A percentile compares a stretch with the other conserved stretches of the same genome.
Evolutionary conservation across 2,797 vertebrate species (phyloP).

Genomic region (Scarus forsteni): DNA sequence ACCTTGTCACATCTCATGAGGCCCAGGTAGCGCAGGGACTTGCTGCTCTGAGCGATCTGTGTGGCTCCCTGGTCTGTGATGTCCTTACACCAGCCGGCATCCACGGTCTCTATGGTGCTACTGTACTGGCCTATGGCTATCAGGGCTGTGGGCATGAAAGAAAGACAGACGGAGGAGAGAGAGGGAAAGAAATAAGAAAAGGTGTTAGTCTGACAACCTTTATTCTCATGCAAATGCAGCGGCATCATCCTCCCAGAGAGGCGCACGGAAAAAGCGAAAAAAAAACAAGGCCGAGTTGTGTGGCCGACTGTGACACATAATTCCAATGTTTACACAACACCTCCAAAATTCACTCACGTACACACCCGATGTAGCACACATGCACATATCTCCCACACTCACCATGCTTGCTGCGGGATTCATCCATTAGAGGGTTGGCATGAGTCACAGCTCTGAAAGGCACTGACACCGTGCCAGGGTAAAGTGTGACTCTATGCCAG

Average conservation of each 20-base stretch:
- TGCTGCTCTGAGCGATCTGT: slow-evolving; percentile 97
- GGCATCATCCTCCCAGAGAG: slow-evolving; percentile 56
- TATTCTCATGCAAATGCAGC: slow-evolving; percentile 73
- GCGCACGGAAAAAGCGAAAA: slow-evolving; percentile 50
- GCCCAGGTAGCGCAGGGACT: slow-evolving; percentile 95
- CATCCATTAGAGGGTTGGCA: slow-evolving; percentile 70
- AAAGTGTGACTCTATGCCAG: slow-evolving; percentile 66
- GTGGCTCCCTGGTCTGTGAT: slow-evolving; percentile 97
- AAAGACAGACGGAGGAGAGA: slow-evolving; percentile 14
- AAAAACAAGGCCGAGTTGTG: slow-evolving; percentile 61
- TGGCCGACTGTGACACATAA: slow-evolving; percentile 70
- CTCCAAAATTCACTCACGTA: slow-evolving; percentile 31
- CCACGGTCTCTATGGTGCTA: slow-evolving; percentile 96
- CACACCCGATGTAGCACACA: slow-evolving; percentile 8
- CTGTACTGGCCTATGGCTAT: slow-evolving; percentile 97
- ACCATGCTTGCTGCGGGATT: slow-evolving; percentile 56
- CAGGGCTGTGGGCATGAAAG: slow-evolving; percentile 85
- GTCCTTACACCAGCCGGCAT: slow-evolving; percentile 98
- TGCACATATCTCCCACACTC: slow-evolving; percentile 36
- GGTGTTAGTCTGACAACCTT: slow-evolving; percentile 78
- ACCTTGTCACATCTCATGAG: slow-evolving; percentile 99
- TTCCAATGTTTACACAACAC: slow-evolving; percentile 70
- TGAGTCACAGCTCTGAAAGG: slow-evolving; percentile 63
- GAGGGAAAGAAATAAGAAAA: slow-evolving; percentile 54
- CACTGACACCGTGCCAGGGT: slow-evolving; percentile 62